phyloP scores from a whole-genome alignment of 2,888 invertebrate genomes.

The Pandemis corylana region DNA sequence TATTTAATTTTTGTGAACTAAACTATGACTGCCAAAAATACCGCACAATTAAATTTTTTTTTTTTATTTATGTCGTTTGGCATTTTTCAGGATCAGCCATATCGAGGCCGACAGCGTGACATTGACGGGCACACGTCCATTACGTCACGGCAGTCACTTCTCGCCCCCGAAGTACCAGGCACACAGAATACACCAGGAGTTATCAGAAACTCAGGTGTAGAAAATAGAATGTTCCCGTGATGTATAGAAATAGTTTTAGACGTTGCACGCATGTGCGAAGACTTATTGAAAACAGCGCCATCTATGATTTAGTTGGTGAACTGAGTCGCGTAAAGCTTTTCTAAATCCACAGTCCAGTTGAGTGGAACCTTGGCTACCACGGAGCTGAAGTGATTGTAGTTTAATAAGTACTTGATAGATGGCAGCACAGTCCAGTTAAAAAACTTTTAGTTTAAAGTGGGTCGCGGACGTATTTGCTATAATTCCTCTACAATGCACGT shows the following conservation, averaged over 20 bases:
- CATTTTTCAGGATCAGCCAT: slow-evolving; percentile 47
- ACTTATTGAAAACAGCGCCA: slow-evolving; percentile 55
- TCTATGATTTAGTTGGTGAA: slow-evolving; percentile 39
- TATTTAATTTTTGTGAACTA: too few species aligned
- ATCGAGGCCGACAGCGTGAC: slow-evolving; percentile 55
- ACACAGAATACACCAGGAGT: slow-evolving; percentile 61
- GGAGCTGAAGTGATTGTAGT: background rate
- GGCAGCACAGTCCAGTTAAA: slow-evolving; percentile 6
- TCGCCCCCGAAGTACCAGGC: slow-evolving; percentile 74
- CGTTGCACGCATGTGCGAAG: slow-evolving; percentile 47
- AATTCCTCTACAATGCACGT: too few species aligned
- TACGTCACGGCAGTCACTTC: slow-evolving; percentile 80
- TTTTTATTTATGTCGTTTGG: background rate
- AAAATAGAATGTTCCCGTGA: slow-evolving; percentile 76
- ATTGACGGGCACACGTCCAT: slow-evolving; percentile 75
- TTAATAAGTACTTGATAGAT: background rate
- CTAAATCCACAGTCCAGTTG: background rate
- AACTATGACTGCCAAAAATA: too few species aligned
- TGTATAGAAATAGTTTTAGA: slow-evolving; percentile 65
- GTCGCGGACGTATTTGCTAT: too few species aligned
- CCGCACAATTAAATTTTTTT: too few species aligned
- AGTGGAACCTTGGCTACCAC: background rate
- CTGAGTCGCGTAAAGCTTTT: slow-evolving; percentile 15
- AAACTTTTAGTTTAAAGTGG: background rate
- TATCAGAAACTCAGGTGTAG: slow-evolving; percentile 61